phyloP scores from a whole-genome alignment of 64 coral and sea anemone species.

The Acropora tenuis region DNA sequence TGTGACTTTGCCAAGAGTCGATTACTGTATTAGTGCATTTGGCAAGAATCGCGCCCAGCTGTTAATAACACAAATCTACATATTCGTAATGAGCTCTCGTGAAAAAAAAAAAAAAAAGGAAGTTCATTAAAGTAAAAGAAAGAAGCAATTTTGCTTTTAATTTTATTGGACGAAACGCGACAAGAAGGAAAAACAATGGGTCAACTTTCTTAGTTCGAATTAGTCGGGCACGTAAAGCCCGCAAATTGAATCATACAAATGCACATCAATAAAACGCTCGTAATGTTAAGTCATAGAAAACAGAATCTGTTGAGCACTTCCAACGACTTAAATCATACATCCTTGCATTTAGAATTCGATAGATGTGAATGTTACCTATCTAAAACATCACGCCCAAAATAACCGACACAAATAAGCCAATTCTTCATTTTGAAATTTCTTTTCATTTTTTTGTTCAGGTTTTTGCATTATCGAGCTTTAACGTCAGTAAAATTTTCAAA shows the following conservation, averaged over 20 bases:
- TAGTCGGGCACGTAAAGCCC: not conserved
- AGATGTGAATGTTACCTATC: too few relatives aligned
- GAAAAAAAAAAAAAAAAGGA: not conserved
- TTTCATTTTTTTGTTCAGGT: not conserved
- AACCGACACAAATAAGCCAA: too few relatives aligned
- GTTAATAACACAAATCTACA: constrained; percentile 50
- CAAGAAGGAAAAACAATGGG: not conserved
- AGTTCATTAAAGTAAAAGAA: constrained; percentile 41
- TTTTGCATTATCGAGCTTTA: too few relatives aligned
- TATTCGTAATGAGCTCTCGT: constrained; percentile 38
- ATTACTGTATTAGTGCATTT: constrained; percentile 12
- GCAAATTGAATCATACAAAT: not conserved
- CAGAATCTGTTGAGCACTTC: too few relatives aligned
- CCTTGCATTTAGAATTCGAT: too few relatives aligned
- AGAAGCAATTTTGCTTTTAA: not conserved
- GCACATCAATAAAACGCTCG: not conserved
- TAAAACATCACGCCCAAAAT: too few relatives aligned
- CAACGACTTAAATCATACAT: too few relatives aligned
- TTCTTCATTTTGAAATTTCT: too few relatives aligned
- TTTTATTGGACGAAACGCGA: constrained; percentile 8
- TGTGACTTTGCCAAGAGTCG: not conserved
- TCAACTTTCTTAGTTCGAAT: not conserved
- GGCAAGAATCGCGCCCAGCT: constrained; percentile 3
- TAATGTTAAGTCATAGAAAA: too few relatives aligned
- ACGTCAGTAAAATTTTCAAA: too few relatives aligned